Conservation (phyloP, 2,797 vertebrate species). For the Loriculus beryllinus region DNA sequence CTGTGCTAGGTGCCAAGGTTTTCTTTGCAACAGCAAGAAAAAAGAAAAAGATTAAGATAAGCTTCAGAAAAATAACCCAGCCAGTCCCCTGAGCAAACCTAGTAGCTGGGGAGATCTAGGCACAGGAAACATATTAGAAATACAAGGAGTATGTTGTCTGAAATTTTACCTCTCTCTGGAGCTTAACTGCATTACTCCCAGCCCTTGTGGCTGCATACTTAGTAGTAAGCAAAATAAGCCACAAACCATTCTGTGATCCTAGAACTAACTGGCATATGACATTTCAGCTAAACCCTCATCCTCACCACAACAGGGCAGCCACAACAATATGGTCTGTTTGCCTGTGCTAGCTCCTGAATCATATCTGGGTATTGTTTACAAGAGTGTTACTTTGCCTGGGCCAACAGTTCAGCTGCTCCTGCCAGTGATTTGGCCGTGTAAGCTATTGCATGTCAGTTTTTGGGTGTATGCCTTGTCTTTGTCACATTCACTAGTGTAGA, state of each 20-base stretch:
- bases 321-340: background rate
- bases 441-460: background rate
- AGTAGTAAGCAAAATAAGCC: constrained; percentile 63
- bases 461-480: background rate
- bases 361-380: background rate
- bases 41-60: constrained; percentile 42
- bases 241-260: constrained; percentile 31
- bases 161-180: constrained; percentile 59
- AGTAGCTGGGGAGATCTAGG: constrained; percentile 31
- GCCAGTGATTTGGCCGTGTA: background rate
- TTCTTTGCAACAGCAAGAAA: constrained; percentile 28
- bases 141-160: constrained; percentile 20
- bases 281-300: constrained; percentile 19
- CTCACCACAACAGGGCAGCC: background rate
- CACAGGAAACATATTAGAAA: constrained; percentile 55
- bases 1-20: constrained; percentile 35
- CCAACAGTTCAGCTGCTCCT: background rate
- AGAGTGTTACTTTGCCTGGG: background rate
- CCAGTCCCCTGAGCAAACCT: constrained; percentile 16
- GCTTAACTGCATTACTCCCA: constrained; percentile 44
- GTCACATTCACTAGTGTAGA: background rate
- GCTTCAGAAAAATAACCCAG: constrained; percentile 24
- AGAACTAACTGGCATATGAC: constrained; percentile 28
- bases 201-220: constrained; percentile 51
- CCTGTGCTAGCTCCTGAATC: background rate